Evolutionary conservation across 2,888 invertebrate genomes (phyloP), one percentile per base, ranked within the genome.

Genomic region (Dromius quadrimaculatus): DNA sequence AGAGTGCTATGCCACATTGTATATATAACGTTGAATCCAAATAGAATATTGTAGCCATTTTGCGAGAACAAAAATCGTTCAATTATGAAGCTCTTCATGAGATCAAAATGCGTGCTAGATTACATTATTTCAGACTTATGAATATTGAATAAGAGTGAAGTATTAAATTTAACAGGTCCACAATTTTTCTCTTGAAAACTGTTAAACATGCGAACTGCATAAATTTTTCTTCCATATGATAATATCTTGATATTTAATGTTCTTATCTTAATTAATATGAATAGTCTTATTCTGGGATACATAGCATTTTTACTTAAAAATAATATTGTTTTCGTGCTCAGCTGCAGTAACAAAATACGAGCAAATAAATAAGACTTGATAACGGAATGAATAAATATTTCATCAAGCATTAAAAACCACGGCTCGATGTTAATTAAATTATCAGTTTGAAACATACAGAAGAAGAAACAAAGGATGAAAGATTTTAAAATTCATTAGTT

Each of bases 401-500:
- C 50, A 54, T 54, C 50, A 54, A 54, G 28, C 50, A 54, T 54
- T 54, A 54, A 54, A 41, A 54, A 54, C 28, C 19, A 23, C 50
- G 13, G 28, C 15, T 54, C 50, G 28, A 54, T 54, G 50, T 54
- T 54, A 54, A 54, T 54, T 54, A 54, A 54, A 54, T 28, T 54
- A 54, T 54, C 50, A 23, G 28, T 54, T 54, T 54, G 1, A 28
- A 54, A 54, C 50, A 54, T 9, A 13, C 50, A 54, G 50, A 11
- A 28, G 50, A 32, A 28, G 50, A 54, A 54, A 47, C 23, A 23
- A 47, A 47, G 47, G 11, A 23, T 13, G 13, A 41, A 41, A 11
- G 28, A 54, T 28, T 28, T 54, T 54, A 54, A 54, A 54, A 54
- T 54, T 54, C 50, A 54, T 28, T 54, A 54, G 28, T 54, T 15